Evolutionary conservation across 2,797 vertebrate species (phyloP), one percentile per base, ranked within the genome.

Genomic region (Argentina silus): DNA sequence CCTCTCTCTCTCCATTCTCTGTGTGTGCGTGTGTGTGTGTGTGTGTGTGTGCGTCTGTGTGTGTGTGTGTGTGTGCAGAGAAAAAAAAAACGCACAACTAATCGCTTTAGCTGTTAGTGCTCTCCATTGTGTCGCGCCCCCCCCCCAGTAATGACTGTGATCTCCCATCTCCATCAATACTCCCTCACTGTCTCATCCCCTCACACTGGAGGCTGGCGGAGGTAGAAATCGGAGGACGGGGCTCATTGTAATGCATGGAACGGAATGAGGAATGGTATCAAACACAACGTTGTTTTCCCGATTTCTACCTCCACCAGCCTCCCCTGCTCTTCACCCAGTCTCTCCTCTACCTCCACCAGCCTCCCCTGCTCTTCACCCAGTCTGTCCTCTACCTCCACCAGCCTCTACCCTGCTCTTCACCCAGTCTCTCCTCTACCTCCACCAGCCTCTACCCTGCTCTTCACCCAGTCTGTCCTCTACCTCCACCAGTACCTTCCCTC

Each of bases 1-100:
- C 76, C 74, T 76, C 74, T 77, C 75, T 85, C 88, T 85, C 90
- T 91, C 60, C 78, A 84, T 87, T 91, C 86, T 88, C 86, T 91
- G 63, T 56, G 51, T 55, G 70, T 17, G 70, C n/a, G 69, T 53
- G 60, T 12, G 47, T 47, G 19, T 27, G 21, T 27, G 47, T 43
- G 47, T 53, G 69, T 17, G 67, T 59, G 67, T 59, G 67, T 69
- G 65, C 51, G 73, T 67, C 67, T 71, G 56, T 70, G 72, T 80
- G 72, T 73, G 53, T 59, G 23, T 84, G 76, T 80, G 78, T 69
- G 85, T 86, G 56, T 59, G 66, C 12, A 50, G 42, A 53, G 15
- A 3, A 70, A 47, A 57, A 64, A 27, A 66, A 76, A 73, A 85
- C 70, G 80, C 84, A 78, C 74, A 69, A 82, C 85, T 88, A 90